A percentile compares a stretch with the other conserved stretches of the same genome.
Conservation (phyloP, 2,888 invertebrate genomes). For the Cephus rjabovi region DNA sequence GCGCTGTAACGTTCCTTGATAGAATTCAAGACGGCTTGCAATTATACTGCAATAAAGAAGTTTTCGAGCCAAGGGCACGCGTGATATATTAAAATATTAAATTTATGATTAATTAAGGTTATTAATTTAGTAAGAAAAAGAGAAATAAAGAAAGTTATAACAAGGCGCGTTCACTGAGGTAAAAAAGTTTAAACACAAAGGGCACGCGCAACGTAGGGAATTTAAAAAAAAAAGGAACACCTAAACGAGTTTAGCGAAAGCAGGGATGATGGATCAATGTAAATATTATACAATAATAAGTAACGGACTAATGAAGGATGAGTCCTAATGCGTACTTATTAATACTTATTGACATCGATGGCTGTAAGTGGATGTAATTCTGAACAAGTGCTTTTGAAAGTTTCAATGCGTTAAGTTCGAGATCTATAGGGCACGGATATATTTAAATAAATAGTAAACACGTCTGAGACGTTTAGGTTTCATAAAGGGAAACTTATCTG, state of each 20-base stretch:
- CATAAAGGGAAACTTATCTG: constrained; percentile 9
- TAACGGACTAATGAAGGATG: constrained; percentile 19
- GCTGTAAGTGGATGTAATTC: constrained; percentile 41
- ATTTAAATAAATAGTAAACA: constrained; percentile 15
- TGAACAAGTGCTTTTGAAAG: constrained; percentile 20
- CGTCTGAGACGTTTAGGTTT: constrained; percentile 19
- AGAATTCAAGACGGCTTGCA: no score
- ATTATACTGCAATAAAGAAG: no score
- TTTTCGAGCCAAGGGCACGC: no score
- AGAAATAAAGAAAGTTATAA: no score
- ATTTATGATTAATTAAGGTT: no score
- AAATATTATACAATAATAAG: constrained; percentile 27
- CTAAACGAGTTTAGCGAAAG: constrained; percentile 10
- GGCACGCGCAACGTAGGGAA: neutral
- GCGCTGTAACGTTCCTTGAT: no score
- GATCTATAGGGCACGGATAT: neutral
- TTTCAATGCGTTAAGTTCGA: neutral
- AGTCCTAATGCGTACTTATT: constrained; percentile 44
- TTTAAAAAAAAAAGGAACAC: constrained; percentile 8
- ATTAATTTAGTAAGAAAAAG: no score
- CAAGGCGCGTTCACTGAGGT: neutral
- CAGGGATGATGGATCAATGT: constrained; percentile 20
- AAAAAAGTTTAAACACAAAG: constrained; percentile 7
- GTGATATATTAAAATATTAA: no score
- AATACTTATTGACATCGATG: constrained; percentile 42